These are phyloP conservation scores for Emydura subglobosa DNA, from an alignment of 2,113 vertebrate species.

Conservation along the genomic window DNA sequence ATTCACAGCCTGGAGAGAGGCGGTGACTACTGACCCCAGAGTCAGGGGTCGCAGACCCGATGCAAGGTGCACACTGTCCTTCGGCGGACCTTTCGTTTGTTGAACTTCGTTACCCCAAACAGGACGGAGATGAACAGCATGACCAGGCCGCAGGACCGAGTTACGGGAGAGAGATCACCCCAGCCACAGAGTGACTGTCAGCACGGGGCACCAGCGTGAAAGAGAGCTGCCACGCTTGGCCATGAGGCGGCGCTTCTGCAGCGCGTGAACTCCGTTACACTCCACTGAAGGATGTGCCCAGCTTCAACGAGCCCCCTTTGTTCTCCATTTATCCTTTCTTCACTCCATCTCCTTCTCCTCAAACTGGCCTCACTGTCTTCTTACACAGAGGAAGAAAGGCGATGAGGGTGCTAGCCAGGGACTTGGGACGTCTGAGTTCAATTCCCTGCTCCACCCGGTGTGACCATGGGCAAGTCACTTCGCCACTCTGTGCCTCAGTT, in stretches of 20 bases:
- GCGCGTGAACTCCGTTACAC: background rate
- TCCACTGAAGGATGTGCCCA: background rate
- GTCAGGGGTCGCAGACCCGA: background rate
- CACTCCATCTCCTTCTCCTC: accelerated
- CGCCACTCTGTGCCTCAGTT: background rate
- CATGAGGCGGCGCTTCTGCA: background rate
- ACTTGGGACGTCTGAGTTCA: background rate
- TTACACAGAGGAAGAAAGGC: background rate
- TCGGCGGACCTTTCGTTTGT: background rate
- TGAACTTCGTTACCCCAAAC: background rate
- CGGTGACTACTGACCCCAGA: background rate
- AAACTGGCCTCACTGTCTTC: accelerated
- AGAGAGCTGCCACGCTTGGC: background rate
- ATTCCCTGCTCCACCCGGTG: background rate
- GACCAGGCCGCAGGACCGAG: background rate
- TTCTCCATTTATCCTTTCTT: background rate
- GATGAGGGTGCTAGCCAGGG: background rate
- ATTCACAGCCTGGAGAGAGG: background rate
- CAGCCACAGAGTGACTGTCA: background rate
- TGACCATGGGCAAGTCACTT: too few species aligned
- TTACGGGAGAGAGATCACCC: background rate
- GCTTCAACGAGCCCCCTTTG: background rate
- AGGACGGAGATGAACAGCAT: background rate
- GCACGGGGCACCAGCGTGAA: background rate
- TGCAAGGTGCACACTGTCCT: background rate